Evolutionary conservation across 2,888 invertebrate species (phyloP).

Genomic region (Drosophila limbata): DNA sequence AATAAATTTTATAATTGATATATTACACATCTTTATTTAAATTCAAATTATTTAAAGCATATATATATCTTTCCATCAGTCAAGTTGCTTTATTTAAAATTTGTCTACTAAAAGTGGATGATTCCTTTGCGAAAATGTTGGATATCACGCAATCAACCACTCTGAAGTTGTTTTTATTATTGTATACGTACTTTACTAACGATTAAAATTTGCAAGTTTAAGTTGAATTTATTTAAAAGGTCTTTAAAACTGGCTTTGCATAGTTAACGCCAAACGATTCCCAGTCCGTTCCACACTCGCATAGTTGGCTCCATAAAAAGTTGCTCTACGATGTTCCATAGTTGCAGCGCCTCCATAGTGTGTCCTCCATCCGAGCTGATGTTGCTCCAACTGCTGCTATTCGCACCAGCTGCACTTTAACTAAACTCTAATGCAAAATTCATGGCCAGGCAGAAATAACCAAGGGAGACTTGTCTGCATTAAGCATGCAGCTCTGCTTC

Average conservation of each 20-base stretch:
- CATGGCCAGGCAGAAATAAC: constrained; percentile 67
- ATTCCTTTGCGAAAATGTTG: neutral
- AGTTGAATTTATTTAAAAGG: neutral
- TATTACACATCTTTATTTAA: no score
- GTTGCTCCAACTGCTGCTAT: constrained; percentile 24
- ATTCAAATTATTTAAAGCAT: no score
- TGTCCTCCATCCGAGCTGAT: neutral
- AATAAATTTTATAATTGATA: no score
- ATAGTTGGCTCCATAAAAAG: constrained; percentile 32
- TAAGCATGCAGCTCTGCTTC: constrained; percentile 60
- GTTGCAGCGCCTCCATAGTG: neutral
- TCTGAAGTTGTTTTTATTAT: neutral
- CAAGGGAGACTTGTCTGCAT: constrained; percentile 62
- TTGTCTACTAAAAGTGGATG: no score
- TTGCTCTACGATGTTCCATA: constrained; percentile 27
- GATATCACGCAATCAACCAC: neutral
- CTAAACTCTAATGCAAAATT: constrained; percentile 80
- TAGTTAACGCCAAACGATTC: constrained; percentile 35
- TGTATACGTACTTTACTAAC: neutral
- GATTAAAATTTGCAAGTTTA: neutral
- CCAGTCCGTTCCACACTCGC: constrained; percentile 7
- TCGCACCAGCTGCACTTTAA: constrained; percentile 80
- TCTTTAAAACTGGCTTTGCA: constrained; percentile 42
- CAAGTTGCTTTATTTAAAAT: no score
- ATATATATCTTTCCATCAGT: no score